A percentile compares a stretch with the other conserved stretches of the same genome.
Conservation (phyloP, 2,797 vertebrate species). For the Megaceryle alcyon region DNA sequence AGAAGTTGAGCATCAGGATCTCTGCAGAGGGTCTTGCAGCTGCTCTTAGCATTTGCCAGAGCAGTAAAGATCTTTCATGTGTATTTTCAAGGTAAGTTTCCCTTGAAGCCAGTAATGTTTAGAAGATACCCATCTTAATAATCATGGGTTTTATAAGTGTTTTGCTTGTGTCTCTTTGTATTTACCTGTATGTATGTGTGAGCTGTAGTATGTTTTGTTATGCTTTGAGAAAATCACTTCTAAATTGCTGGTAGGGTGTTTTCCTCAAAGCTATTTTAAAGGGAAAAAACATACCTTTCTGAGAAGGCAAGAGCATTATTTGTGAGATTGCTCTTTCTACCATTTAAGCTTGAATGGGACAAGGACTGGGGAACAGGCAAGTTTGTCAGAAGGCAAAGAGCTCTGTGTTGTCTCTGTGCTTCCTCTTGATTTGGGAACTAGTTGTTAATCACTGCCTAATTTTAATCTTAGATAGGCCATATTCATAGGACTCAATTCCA, state of each 20-base stretch:
- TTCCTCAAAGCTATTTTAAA: background rate
- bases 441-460: conserved; percentile 37
- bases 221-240: background rate
- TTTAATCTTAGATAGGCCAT: conserved; percentile 46
- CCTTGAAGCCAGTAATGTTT: background rate
- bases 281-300: background rate
- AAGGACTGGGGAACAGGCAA: background rate
- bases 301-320: background rate
- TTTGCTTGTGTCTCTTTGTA: background rate
- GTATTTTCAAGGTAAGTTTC: background rate
- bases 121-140: background rate
- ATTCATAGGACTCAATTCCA: background rate
- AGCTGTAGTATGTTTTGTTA: background rate
- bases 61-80: background rate
- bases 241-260: background rate
- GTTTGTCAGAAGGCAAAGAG: background rate
- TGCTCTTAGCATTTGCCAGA: conserved; percentile 14
- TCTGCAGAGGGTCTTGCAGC: background rate
- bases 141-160: background rate
- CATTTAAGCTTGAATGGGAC: background rate
- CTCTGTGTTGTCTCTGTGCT: conserved; percentile 2
- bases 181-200: background rate
- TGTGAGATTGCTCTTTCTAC: background rate
- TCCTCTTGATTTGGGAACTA: conserved; percentile 20
- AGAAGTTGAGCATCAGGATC: background rate